phyloP scores from a whole-genome alignment of 1,140 invertebrate genomes.

The Eupristina koningsbergeri region DNA sequence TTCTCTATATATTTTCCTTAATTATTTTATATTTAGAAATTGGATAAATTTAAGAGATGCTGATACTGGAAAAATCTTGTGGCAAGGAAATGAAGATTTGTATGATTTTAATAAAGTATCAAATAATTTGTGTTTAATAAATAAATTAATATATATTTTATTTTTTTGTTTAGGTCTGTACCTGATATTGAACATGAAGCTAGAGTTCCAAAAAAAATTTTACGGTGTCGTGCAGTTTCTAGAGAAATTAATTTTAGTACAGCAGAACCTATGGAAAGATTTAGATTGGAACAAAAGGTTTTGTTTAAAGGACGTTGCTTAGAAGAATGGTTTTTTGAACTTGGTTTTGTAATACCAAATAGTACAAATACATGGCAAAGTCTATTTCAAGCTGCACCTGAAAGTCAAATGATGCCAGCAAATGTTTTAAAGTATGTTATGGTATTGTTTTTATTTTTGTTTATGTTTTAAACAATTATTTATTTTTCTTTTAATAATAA shows the following conservation, averaged over 20 bases:
- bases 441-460: too few species aligned
- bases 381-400: constrained; percentile 97
- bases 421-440: constrained; percentile 92
- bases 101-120: constrained; percentile 74
- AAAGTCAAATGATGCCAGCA: constrained; percentile 99
- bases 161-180: constrained; percentile 75
- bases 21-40: constrained; percentile 79
- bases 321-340: constrained; percentile 99
- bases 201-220: constrained; percentile 94
- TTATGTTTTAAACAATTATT: neutral
- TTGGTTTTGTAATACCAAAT: constrained; percentile 98
- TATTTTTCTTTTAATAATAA: constrained; percentile 56
- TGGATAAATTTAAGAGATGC: constrained; percentile 99
- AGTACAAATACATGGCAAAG: constrained; percentile 99
- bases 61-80: constrained; percentile 95
- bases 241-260: constrained; percentile 99
- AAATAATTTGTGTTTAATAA: constrained; percentile 8
- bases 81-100: constrained; percentile 98
- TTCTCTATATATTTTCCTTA: constrained; percentile 44
- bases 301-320: constrained; percentile 87
- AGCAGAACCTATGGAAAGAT: constrained; percentile 95
- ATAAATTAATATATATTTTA: neutral
- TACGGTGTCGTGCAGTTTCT: constrained; percentile 96
- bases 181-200: constrained; percentile 96
- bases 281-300: constrained; percentile 95